phyloP scores from a whole-genome alignment of 2,888 invertebrate species.

The Teleiodes luculella region DNA sequence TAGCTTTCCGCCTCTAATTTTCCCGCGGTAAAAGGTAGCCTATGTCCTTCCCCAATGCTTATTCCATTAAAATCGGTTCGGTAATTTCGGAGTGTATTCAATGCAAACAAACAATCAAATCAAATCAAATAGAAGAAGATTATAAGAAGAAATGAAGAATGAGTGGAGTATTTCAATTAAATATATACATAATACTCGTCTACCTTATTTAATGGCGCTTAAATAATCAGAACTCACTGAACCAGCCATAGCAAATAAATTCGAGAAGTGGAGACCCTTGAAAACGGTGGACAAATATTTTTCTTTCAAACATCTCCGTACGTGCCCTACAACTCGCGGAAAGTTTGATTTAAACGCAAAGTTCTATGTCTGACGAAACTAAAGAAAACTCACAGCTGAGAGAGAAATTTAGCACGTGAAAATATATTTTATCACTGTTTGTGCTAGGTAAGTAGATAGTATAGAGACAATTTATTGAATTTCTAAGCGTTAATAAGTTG shows the following conservation, averaged over 20 bases:
- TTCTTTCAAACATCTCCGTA: conserved; percentile 38
- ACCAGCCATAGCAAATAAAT: conserved; percentile 17
- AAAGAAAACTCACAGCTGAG: conserved; percentile 35
- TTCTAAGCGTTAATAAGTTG: background rate
- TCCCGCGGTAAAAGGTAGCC: no score
- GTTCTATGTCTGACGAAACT: conserved; percentile 47
- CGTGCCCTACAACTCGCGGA: conserved; percentile 39
- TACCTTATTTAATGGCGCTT: no score
- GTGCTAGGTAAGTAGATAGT: background rate
- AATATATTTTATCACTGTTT: conserved; percentile 17
- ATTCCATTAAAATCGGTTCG: no score
- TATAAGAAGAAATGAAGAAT: no score
- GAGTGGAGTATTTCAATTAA: no score
- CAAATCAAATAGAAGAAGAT: no score
- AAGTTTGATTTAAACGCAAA: conserved; percentile 61
- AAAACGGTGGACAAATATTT: conserved; percentile 36
- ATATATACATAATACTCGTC: no score
- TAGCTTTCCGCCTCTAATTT: no score
- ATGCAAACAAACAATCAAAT: no score
- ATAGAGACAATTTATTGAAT: background rate
- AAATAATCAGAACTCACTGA: background rate
- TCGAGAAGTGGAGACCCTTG: conserved; percentile 22
- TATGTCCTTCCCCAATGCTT: no score
- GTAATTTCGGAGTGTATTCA: no score
- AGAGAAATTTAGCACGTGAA: conserved; percentile 28